Base-by-base conservation (phyloP, 2,113 vertebrate genomes). In the Caretta caretta region DNA sequence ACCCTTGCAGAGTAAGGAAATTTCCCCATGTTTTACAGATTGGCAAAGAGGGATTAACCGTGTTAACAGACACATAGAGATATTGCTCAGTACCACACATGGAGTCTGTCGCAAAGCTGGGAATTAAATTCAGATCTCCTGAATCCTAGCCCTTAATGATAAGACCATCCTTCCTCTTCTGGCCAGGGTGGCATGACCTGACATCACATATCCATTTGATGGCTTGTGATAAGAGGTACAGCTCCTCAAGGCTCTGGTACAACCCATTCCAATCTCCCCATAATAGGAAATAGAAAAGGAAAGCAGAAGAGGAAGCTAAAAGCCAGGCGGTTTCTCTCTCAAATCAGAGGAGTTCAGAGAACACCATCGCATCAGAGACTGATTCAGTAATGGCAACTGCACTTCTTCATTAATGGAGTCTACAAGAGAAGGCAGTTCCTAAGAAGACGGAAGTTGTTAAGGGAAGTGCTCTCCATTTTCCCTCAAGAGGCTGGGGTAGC, bases 351-450 rank as follows among this genome's bases (percentile, higher is more conserved):
- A 91, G 3, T 24, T 89, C 27, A 88, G 83, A 56, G 80, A 93
- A 10, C 27, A 79, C 54, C 75, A n/a, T 90, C 25, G 86, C 25
- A 53, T 38, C 87, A 42, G 24, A 0, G 2, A 85, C 75, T 79
- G 46, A 85, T 90, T 91, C 87, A 90, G 80, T n/a, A 94, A 90
- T 25, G 62, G 88, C 90, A 95, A 35, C 88, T 89, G 69, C 75
- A 85, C 88, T 90, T 80, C 29, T 87, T 96, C 78, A 62, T 17
- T 88, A 69, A 91, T 87, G 57, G 93, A 88, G 53, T 94, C 35
- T 53, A 89, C 90, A 92, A 87, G 48, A 90, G 93, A 92, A 87
- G 17, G 17, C 38, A 49, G 17, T 59, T 94, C 25, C 8, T 11
- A 65, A 65, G 17, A 69, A 69, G 8, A 69, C n/a, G 35, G 65